Conservation (phyloP, 2,113 vertebrate genomes). For the human (Homo sapiens) region DNA sequence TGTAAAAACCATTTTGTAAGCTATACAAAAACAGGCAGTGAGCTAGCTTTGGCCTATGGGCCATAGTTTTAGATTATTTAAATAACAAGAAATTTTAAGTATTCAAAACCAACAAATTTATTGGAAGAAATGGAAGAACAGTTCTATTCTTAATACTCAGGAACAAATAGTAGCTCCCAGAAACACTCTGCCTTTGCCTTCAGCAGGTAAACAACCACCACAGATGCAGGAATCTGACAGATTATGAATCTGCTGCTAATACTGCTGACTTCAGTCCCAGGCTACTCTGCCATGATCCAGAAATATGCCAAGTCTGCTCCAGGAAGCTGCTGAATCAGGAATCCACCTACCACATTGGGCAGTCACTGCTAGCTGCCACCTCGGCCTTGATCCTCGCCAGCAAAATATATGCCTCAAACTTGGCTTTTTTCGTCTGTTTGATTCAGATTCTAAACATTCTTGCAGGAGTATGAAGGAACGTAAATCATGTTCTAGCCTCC, state of each 20-base stretch:
- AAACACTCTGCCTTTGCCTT: neutral
- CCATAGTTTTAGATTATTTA: neutral
- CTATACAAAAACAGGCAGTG: neutral
- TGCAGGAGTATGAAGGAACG: neutral
- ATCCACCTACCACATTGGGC: neutral
- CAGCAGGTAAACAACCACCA: neutral
- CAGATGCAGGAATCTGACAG: constrained; percentile 8
- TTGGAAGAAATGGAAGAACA: neutral
- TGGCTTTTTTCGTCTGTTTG: neutral
- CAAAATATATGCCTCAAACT: constrained; percentile 21
- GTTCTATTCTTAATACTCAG: neutral
- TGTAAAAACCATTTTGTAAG: neutral
- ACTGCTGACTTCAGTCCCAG: constrained; percentile 53
- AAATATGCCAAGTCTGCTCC: constrained; percentile 37
- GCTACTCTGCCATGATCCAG: constrained; percentile 34
- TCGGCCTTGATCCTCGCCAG: constrained; percentile 47
- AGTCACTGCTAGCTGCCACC: neutral
- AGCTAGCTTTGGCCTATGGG: neutral
- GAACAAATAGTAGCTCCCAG: neutral
- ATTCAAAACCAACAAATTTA: neutral
- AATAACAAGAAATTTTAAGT: neutral
- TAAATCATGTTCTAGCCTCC: neutral
- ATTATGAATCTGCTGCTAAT: constrained; percentile 21
- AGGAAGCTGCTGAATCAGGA: constrained; percentile 67
- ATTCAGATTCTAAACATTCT: constrained; percentile 42